A percentile compares a stretch with the other conserved stretches of the same genome.
These are phyloP conservation scores for Symphodus melops DNA, from an alignment of 2,113 vertebrate genomes.

Conservation along the genomic window DNA sequence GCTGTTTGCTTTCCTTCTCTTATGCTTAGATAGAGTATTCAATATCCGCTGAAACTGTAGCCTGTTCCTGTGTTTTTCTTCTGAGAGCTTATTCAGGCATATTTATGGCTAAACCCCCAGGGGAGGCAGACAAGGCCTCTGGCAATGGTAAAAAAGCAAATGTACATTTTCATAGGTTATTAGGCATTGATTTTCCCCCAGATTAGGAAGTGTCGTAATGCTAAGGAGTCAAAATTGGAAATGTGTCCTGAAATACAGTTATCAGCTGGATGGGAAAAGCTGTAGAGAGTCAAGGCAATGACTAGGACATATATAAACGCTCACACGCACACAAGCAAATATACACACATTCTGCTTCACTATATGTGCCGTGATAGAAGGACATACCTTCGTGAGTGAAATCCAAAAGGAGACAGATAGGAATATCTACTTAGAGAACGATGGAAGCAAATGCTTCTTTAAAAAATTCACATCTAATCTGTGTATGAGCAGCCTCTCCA, in stretches of 20 bases:
- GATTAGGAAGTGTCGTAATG: conserved; percentile 67
- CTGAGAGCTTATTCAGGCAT: conserved; percentile 56
- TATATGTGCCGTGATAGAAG: conserved; percentile 8
- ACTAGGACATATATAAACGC: background rate
- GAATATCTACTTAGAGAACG: conserved; percentile 1
- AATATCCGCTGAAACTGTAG: conserved; percentile 41
- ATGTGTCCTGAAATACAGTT: conserved; percentile 52
- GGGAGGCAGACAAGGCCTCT: conserved; percentile 30
- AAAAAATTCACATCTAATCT: conserved; percentile 66
- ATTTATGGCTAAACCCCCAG: conserved; percentile 52
- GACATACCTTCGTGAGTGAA: background rate
- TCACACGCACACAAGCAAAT: background rate
- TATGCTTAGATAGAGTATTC: conserved; percentile 12
- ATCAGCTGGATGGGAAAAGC: conserved; percentile 36
- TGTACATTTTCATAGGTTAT: conserved; percentile 74
- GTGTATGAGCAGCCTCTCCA: conserved; percentile 73
- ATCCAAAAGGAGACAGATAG: conserved; percentile 2
- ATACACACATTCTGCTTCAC: conserved; percentile 5
- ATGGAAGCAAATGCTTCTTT: conserved; percentile 38
- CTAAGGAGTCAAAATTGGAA: conserved; percentile 69
- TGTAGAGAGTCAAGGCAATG: conserved; percentile 14
- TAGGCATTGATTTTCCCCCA: conserved; percentile 65
- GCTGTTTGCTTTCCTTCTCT: background rate
- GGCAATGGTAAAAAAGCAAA: conserved; percentile 60
- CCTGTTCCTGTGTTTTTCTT: conserved; percentile 28